A percentile compares a stretch with the other conserved stretches of the same genome.
phyloP scores from a whole-genome alignment of 1,140 invertebrate genomes.

The Phymorhynchus buccinoides region DNA sequence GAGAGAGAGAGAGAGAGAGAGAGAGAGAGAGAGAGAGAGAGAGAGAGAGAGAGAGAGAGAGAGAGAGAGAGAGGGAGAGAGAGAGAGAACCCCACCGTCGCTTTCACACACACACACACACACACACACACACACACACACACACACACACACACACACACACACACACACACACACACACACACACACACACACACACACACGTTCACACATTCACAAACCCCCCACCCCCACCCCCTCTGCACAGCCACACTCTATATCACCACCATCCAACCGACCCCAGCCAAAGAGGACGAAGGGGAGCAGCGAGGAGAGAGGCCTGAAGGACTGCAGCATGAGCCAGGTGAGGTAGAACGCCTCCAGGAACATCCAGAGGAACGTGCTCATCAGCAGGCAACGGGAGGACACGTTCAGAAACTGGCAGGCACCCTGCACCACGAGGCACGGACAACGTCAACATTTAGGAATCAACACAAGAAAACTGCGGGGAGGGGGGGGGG shows the following conservation, averaged over 20 bases:
- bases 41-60: too few relatives aligned
- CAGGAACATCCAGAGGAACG: slow-evolving; percentile 76
- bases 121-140: neutral
- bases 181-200: neutral
- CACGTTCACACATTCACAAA: neutral
- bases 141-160: neutral
- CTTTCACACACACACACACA: too few relatives aligned
- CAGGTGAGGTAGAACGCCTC: slow-evolving; percentile 77
- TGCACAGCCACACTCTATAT: neutral
- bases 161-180: neutral
- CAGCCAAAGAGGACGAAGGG: slow-evolving; percentile 77
- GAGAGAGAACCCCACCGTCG: too few relatives aligned
- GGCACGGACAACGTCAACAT: too few relatives aligned
- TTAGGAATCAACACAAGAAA: too few relatives aligned
- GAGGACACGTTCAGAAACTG: slow-evolving; percentile 42
- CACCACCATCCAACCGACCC: slow-evolving; percentile 65
- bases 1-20: too few relatives aligned
- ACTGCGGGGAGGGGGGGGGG: too few relatives aligned
- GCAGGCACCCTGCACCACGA: slow-evolving; percentile 38
- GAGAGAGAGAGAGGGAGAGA: too few relatives aligned
- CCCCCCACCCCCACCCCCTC: neutral
- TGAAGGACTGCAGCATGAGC: slow-evolving; percentile 76
- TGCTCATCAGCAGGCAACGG: slow-evolving; percentile 42
- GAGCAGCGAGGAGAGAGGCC: slow-evolving; percentile 74
- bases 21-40: too few relatives aligned